A percentile compares a stretch with the other conserved stretches of the same genome.
phyloP scores from a whole-genome alignment of 2,797 vertebrate genomes.

The Neopelma chrysocephalum region DNA sequence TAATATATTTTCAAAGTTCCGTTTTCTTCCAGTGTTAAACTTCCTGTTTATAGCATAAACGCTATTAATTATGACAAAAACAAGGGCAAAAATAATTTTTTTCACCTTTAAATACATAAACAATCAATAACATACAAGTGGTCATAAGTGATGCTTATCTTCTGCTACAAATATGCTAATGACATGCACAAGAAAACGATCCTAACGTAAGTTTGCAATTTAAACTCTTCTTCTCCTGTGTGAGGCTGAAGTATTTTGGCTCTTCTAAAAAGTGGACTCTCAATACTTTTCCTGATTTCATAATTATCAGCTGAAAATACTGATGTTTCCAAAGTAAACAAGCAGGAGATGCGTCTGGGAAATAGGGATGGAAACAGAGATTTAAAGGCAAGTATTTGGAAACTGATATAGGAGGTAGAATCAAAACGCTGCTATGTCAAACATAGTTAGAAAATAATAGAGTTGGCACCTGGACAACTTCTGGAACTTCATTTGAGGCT shows the following conservation, averaged over 20 bases:
- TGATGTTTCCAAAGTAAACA: background rate
- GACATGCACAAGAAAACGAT: background rate
- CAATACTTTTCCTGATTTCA: background rate
- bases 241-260: background rate
- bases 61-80: background rate
- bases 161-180: background rate
- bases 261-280: background rate
- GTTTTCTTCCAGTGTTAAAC: background rate
- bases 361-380: background rate
- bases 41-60: background rate
- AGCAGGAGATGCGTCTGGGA: background rate
- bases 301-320: background rate
- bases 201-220: background rate
- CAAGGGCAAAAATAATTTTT: background rate
- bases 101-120: background rate
- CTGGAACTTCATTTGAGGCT: conserved; percentile 33
- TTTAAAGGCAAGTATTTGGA: conserved; percentile 2
- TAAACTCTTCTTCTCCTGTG: background rate
- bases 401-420: background rate
- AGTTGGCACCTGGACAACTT: conserved; percentile 20
- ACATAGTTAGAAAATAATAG: conserved; percentile 36
- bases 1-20: background rate
- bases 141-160: background rate
- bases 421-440: background rate
- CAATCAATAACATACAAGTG: background rate